Evolutionary conservation across 64 coral and sea anemone genomes (phyloP), one percentile per base, ranked within the genome.

Genomic region (Montipora sp.): DNA sequence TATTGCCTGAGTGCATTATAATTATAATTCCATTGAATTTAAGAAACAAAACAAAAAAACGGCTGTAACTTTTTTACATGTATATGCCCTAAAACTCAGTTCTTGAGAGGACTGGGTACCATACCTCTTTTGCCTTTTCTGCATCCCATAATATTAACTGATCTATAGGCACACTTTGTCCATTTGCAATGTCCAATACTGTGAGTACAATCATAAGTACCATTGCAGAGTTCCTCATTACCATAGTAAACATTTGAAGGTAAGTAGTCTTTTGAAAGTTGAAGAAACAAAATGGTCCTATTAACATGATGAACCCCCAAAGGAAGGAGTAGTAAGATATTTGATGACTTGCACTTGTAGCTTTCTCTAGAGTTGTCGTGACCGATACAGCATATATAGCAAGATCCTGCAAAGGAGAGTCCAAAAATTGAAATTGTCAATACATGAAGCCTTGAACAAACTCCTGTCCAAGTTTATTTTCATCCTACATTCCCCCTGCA

Each of bases 341-440:
- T 12, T 90, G 87, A 73, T 90, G 95, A 48, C 71, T 84, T 18
- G 87, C 80, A 15, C 95, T 87, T 27, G 84, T 77, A 49, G 89
- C 87, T 80, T 79, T 84, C 60, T 90, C 89, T 61, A 96, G 51
- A 60, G 95, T 96, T 57, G 95, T 96, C 8, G 95, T 75, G 15
- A 96, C 92, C n/a, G 95, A 96, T 45, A 96, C 95, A 49, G 95
- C 95, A 93, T 93, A 96, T 10, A 96, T 96, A 53, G 95, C 95
- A 55, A 96, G 82, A 90, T 96, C 95, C 95, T 96, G 82, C 77
- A 80, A 82, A 80, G 77, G 36, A 36, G 36, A 36, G 36, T 36
- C 36, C 36, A 36, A 36, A 36, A 36, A 36, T 36, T 36, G 1
- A 36, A 36, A 36, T 36, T 36, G 36, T 36, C 36, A 36, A 36